A percentile compares a stretch with the other conserved stretches of the same genome.
phyloP scores from a whole-genome alignment of 2,797 vertebrate genomes.

The Rhabdophis nuchalis region DNA sequence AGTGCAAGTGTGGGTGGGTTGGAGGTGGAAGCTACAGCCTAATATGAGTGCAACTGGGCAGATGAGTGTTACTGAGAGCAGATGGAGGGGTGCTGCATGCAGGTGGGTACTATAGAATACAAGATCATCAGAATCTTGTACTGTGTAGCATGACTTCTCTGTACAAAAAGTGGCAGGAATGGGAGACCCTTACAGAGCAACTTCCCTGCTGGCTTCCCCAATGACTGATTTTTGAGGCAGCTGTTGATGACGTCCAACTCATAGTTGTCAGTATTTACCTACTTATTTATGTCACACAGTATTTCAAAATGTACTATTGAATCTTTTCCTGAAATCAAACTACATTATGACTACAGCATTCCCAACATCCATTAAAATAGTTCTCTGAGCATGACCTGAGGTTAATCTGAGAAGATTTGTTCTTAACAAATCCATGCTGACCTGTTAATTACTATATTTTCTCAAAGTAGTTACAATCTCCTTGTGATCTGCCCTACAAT shows the following conservation, averaged over 20 bases:
- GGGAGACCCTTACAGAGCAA: not conserved
- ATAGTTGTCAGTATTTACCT: not conserved
- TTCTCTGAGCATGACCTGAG: not conserved
- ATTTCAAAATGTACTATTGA: not conserved
- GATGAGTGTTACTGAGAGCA: not conserved
- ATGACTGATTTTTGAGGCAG: not conserved
- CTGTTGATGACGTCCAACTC: not conserved
- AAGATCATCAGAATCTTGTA: not conserved
- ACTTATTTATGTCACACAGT: not conserved
- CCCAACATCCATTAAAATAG: not conserved
- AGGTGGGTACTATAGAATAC: not conserved
- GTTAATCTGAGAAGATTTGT: not conserved
- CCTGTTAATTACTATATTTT: not conserved
- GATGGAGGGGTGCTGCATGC: not conserved
- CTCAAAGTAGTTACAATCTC: not conserved
- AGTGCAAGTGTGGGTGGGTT: not conserved
- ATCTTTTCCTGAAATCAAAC: not conserved
- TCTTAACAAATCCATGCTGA: not conserved
- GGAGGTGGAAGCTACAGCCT: not conserved
- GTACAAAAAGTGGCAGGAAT: not conserved
- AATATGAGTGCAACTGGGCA: not conserved
- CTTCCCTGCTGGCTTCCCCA: not conserved
- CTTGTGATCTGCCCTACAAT: not conserved
- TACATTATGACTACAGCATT: not conserved
- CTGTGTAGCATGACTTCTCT: not conserved